Percentiles rank a stretch among this genome's conserved stretches.
These are phyloP conservation scores for Myxocyprinus asiaticus DNA, from an alignment of 2,113 vertebrate genomes.

Conservation along the genomic window DNA sequence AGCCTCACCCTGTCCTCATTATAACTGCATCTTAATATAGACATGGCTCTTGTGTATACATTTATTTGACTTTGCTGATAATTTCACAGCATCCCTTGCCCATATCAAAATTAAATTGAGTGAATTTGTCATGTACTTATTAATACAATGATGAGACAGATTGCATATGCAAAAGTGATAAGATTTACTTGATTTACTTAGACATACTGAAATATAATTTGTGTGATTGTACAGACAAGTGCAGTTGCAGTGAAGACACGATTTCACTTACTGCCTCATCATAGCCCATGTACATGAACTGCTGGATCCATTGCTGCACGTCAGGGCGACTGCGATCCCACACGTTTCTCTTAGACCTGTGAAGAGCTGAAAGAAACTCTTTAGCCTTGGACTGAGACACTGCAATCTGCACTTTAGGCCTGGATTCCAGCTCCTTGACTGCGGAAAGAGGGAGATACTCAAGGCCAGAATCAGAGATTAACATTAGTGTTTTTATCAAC, in stretches of 20 bases:
- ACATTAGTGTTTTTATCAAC: too few species aligned
- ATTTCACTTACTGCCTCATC: conserved; percentile 77
- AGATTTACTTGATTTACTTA: too few species aligned
- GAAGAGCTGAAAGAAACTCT: conserved; percentile 74
- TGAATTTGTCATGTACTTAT: too few species aligned
- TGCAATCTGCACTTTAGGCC: conserved; percentile 48
- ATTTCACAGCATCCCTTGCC: background rate
- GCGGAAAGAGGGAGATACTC: background rate
- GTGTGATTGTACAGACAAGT: too few species aligned
- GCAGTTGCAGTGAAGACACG: too few species aligned
- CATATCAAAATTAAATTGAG: background rate
- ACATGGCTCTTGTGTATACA: background rate
- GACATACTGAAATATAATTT: too few species aligned
- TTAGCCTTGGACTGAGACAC: conserved; percentile 72
- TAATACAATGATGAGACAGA: too few species aligned
- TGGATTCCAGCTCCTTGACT: conserved; percentile 33
- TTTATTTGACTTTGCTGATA: background rate
- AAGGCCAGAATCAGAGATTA: background rate
- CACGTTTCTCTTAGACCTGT: conserved; percentile 77
- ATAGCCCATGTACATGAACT: conserved; percentile 84
- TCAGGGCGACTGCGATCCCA: conserved; percentile 83
- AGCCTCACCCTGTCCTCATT: background rate
- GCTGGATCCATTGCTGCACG: conserved; percentile 88
- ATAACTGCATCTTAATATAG: background rate
- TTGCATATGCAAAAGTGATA: too few species aligned